phyloP scores from a whole-genome alignment of 2,797 vertebrate genomes.

The Neosilurus mollespiculum region DNA sequence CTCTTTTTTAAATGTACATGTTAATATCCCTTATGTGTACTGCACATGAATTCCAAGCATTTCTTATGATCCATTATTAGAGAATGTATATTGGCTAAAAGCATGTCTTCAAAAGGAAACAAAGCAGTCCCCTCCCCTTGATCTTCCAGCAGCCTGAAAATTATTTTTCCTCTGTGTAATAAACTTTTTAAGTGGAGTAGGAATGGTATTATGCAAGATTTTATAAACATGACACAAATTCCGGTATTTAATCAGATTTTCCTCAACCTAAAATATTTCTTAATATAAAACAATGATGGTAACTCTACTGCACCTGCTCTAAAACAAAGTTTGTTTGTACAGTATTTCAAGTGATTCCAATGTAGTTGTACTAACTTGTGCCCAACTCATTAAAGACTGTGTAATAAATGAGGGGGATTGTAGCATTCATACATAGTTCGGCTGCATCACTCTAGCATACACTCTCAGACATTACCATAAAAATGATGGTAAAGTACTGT shows the following conservation, averaged over 20 bases:
- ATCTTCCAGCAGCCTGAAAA: neutral
- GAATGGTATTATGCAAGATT: constrained; percentile 22
- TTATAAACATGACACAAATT: constrained; percentile 27
- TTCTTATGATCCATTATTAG: neutral
- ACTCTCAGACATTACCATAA: no score
- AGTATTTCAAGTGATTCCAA: constrained; percentile 6
- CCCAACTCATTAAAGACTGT: neutral
- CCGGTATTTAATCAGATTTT: neutral
- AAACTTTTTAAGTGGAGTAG: constrained; percentile 7
- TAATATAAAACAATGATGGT: constrained; percentile 22
- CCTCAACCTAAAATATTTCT: neutral
- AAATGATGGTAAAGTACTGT: no score
- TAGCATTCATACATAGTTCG: neutral
- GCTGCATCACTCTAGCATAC: neutral
- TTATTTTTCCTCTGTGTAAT: constrained; percentile 13
- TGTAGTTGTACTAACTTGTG: constrained; percentile 7
- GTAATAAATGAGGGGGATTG: neutral
- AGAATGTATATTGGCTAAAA: neutral
- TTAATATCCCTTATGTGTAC: no score
- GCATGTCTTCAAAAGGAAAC: neutral
- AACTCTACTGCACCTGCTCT: neutral
- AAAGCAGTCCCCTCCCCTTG: neutral
- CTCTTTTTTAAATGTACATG: no score
- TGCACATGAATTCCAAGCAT: neutral
- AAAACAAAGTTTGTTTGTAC: constrained; percentile 16